Evolutionary conservation across 2,888 invertebrate genomes (phyloP).

Genomic region (Agelastica alni): DNA sequence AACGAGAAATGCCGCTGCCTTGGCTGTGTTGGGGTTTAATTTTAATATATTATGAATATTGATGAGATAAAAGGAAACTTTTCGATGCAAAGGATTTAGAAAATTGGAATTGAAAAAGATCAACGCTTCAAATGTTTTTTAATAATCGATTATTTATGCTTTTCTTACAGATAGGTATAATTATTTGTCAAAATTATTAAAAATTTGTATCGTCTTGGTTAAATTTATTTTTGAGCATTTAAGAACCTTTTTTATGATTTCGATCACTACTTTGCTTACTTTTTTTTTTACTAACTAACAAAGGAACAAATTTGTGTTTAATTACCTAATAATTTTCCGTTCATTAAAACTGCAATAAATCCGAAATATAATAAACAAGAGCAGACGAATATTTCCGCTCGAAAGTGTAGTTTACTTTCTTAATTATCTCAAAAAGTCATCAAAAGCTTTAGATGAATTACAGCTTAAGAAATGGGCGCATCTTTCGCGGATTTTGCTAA

Average conservation of each 20-base stretch:
- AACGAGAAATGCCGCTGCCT: conserved; percentile 12
- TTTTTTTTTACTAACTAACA: no score
- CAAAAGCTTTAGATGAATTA: conserved; percentile 21
- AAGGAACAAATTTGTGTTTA: not conserved
- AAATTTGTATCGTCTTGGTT: no score
- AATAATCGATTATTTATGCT: no score
- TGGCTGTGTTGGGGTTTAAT: conserved; percentile 13
- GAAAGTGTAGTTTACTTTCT: conserved; percentile 19
- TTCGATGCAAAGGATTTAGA: conserved; percentile 13
- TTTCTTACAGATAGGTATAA: no score
- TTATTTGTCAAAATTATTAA: no score
- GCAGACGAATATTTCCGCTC: conserved; percentile 8
- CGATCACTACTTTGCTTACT: no score
- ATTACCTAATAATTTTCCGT: not conserved
- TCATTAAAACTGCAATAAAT: conserved; percentile 10
- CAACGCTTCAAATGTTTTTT: no score
- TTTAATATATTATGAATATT: conserved; percentile 29
- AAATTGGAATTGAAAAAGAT: conserved; percentile 14
- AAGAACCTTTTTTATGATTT: no score
- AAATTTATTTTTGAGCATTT: no score
- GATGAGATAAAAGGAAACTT: conserved; percentile 23
- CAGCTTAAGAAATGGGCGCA: conserved; percentile 18
- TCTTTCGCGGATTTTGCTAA: conserved; percentile 18
- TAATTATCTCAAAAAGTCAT: conserved; percentile 25
- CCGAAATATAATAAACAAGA: conserved; percentile 7